Evolutionary conservation across 2,113 vertebrate genomes (phyloP), one percentile per base, ranked within the genome.

Genomic region (Nicator chloris): DNA sequence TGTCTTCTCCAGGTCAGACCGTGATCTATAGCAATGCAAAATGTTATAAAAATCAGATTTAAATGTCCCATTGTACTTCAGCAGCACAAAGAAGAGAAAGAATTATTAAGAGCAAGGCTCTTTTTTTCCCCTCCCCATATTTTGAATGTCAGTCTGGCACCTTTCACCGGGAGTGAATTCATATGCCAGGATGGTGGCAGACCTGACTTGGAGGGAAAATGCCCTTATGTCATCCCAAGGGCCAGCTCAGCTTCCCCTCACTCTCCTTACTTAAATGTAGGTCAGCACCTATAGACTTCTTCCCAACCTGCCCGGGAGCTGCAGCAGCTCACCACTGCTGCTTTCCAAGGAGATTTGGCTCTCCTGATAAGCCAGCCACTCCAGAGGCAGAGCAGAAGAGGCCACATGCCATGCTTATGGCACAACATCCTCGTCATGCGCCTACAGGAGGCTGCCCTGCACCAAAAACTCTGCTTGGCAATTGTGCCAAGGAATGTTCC

Each of bases 231-330:
- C 45, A 30, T 7, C 35, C 71, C 73, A 13, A 4, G 71, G 50
- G 45, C 15, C 45, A 8, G 63, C 30, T 14, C 39, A 44, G 72
- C 68, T 93, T 63, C 47, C 1, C 6, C 44, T 57, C 18, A 7
- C 45, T 80, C 56, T 47, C 42, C 64, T 59, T 8, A 7, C 39
- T 73, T 44, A 35, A 95, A 96, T 93, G 64, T 95, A 95, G 94
- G 95, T 96, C 95, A 92, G 86, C 92, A 96, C 91, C 95, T 87
- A 51, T 11, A 75, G 76, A 44, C 35, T 71, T 73, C 65, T 77
- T 90, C 85, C 84, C 88, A 50, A 64, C 40, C 50, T 1, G 6
- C 68, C 72, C 86, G 4, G 4, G 80, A 80, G 92, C 68, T 59
- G 63, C 76, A 27, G 53, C 61, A 88, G 59, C 71, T 92, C 95